Evolutionary conservation across 2,888 invertebrate species (phyloP), one percentile per base, ranked within the genome.

Genomic region (Melangyna quadrimaculata): DNA sequence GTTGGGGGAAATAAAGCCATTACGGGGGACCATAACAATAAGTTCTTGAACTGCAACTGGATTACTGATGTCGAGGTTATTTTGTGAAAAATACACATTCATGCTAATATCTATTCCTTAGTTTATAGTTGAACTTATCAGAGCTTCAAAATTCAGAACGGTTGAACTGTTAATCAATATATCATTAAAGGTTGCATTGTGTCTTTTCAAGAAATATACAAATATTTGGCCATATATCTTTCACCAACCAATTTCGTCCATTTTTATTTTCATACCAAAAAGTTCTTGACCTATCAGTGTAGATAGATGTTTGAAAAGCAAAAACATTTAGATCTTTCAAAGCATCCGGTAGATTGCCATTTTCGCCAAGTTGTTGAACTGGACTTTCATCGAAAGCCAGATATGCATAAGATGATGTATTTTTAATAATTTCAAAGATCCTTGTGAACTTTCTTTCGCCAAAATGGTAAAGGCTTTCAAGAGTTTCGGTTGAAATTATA

Each of bases 311-410:
- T 8, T 75, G 80, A 9, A 81, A 4, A 5, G n/a, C 22, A 9
- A 63, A 75, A 0, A 75, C 80, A 37, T 81, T 81, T 1, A 81
- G 32, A 32, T 81, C 24, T 6, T 27, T 37, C 0, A 70, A 17
- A 3, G 61, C 55, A 48, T 81, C 14, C 1, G 10, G 75, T 22
- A 40, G 17, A 5, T 10, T 3, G 4, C 3, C 1, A 19, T 17
- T 17, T n/a, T 55, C 1, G 6, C 1, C 5, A 5, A 61, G 10
- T 7, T 17, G 1, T 27, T 43, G 61, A 27, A 61, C 14, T 61
- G 8, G 27, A 24, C 27, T 40, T 4, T 40, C 40, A 10, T 40
- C 40, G 27, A 40, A 61, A 0, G 40, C 40, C 1, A 61, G 14
- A 14, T 19, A 61, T n/a, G 40, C 40, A 17, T 61, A 61, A 12